Conservation (phyloP, 2,113 vertebrate genomes). For the Lepisosteus osseus region DNA sequence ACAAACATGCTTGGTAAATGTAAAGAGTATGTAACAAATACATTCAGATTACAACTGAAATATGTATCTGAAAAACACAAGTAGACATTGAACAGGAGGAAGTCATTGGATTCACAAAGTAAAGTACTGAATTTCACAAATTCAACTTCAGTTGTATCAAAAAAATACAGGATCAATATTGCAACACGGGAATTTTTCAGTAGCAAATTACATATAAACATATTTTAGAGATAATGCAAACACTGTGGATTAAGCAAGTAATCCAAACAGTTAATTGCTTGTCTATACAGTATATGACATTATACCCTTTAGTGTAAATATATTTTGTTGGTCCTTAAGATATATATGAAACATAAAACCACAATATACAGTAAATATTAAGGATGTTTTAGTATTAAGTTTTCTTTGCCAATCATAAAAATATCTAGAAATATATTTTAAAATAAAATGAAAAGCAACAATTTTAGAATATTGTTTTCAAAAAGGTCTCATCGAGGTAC, state of each 20-base stretch:
- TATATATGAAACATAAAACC: neutral
- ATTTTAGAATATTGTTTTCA: too few species aligned
- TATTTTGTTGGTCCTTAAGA: neutral
- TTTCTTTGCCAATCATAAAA: neutral
- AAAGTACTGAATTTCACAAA: conserved; percentile 14
- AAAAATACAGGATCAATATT: neutral
- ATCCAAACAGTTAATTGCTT: conserved; percentile 6
- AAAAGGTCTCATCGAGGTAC: too few species aligned
- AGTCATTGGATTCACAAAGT: conserved; percentile 16
- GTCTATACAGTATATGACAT: neutral
- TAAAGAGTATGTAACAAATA: conserved; percentile 32
- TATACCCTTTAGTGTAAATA: neutral
- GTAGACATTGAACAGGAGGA: conserved; percentile 23
- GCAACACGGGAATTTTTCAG: neutral
- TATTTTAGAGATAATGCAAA: conserved; percentile 31
- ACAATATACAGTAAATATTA: neutral
- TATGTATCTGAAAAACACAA: conserved; percentile 1
- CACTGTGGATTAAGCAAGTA: conserved; percentile 13
- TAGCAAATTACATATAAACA: conserved; percentile 35
- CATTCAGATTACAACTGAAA: conserved; percentile 18
- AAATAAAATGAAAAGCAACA: too few species aligned
- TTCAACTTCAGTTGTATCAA: conserved; percentile 11
- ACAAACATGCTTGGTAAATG: conserved; percentile 18
- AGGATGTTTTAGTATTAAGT: neutral
- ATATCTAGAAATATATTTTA: neutral